Evolutionary conservation across 2,797 vertebrate genomes (phyloP).

Genomic region (Todus mexicanus): DNA sequence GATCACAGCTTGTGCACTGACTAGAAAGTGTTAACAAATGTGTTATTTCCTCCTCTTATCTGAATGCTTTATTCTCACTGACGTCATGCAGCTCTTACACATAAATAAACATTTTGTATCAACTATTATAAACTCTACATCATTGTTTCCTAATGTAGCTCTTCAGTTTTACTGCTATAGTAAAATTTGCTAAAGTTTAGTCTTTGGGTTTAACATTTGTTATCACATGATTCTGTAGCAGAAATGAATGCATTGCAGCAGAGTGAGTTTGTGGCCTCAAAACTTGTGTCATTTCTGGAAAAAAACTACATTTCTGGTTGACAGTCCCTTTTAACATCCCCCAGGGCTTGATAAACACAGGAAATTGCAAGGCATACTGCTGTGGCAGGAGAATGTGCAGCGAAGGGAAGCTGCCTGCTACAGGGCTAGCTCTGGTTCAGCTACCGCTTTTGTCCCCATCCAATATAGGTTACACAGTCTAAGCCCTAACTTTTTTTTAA

Average conservation of each 20-base stretch:
- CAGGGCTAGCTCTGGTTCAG: not conserved
- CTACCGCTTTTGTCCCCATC: fast-evolving
- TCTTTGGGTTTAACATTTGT: not conserved
- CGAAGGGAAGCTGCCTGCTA: not conserved
- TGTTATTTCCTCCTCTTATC: not conserved
- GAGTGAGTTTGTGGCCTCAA: not conserved
- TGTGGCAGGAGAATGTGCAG: not conserved
- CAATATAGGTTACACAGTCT: fast-evolving
- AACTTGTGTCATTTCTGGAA: not conserved
- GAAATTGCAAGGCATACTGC: not conserved
- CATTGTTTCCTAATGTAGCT: not conserved
- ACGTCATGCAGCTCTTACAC: not conserved
- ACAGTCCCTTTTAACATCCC: not conserved
- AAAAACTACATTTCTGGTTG: not conserved
- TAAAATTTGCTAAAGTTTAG: not conserved
- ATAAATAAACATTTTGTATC: not conserved
- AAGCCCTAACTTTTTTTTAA: not conserved
- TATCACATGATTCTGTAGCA: not conserved
- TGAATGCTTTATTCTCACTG: not conserved
- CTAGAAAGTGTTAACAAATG: not conserved
- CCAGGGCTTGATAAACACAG: not conserved
- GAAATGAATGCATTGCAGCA: not conserved
- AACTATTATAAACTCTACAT: not conserved
- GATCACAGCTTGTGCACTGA: not conserved
- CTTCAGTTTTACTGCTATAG: not conserved